phyloP scores from a whole-genome alignment of 2,113 vertebrate genomes.

The Harpagus bidentatus region DNA sequence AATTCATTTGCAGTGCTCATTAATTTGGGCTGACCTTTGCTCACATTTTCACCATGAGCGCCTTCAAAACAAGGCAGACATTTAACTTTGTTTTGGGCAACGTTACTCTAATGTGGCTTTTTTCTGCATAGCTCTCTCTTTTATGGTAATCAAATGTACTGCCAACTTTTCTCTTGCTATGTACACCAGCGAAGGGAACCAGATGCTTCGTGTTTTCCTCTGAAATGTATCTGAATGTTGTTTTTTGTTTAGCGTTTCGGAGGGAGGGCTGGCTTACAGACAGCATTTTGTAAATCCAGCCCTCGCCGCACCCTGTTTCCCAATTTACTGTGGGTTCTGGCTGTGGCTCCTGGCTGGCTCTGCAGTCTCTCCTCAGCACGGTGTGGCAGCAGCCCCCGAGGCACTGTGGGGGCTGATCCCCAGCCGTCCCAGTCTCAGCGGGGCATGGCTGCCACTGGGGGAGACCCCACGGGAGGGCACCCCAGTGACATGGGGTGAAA shows the following conservation, averaged over 20 bases:
- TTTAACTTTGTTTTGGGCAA: slow-evolving; percentile 74
- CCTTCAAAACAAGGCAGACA: slow-evolving; percentile 67
- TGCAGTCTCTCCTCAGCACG: not conserved
- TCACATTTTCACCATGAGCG: slow-evolving; percentile 53
- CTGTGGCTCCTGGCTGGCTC: slow-evolving; percentile 56
- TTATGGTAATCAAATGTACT: slow-evolving; percentile 80
- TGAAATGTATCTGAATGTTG: slow-evolving; percentile 68
- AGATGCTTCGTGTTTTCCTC: slow-evolving; percentile 76
- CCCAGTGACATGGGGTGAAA: accelerated
- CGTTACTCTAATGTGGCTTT: slow-evolving; percentile 72
- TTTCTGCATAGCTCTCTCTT: slow-evolving; percentile 73
- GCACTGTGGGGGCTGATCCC: not conserved
- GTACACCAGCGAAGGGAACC: slow-evolving; percentile 77
- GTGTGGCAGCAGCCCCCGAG: not conserved
- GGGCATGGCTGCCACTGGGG: not conserved
- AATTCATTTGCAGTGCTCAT: slow-evolving; percentile 61
- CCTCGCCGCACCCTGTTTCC: slow-evolving; percentile 42
- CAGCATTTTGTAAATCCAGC: slow-evolving; percentile 58
- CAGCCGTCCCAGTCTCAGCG: not conserved
- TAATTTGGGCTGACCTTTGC: slow-evolving; percentile 64
- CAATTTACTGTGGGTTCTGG: slow-evolving; percentile 55
- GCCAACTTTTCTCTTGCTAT: slow-evolving; percentile 76
- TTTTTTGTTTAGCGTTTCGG: slow-evolving; percentile 74
- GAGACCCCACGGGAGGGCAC: not conserved
- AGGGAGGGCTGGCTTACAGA: slow-evolving; percentile 65